These are phyloP conservation scores for Rostratula benghalensis DNA, from an alignment of 2,113 vertebrate genomes.

Conservation along the genomic window DNA sequence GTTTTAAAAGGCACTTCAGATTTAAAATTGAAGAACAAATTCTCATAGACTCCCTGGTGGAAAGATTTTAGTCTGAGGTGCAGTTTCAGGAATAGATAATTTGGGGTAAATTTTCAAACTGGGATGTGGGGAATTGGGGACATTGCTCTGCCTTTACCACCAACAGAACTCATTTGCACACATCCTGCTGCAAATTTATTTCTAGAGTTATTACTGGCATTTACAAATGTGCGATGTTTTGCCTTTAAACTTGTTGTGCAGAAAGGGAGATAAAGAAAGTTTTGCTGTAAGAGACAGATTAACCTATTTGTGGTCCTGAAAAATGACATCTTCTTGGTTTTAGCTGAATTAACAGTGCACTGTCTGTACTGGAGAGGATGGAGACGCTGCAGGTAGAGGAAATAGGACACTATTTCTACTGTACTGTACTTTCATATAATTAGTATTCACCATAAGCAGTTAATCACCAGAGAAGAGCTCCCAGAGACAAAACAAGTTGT, in stretches of 20 bases:
- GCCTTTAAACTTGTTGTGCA: slow-evolving; percentile 32
- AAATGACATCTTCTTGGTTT: slow-evolving; percentile 44
- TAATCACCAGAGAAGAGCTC: slow-evolving; percentile 84
- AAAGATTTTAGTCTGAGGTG: slow-evolving; percentile 76
- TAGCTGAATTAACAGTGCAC: slow-evolving; percentile 22
- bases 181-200: slow-evolving; percentile 57
- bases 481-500: slow-evolving; percentile 86
- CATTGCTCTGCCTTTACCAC: slow-evolving; percentile 36
- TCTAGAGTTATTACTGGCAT: slow-evolving; percentile 33
- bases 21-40: slow-evolving; percentile 77
- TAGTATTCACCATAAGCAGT: slow-evolving; percentile 83
- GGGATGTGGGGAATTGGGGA: slow-evolving; percentile 64
- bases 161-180: slow-evolving; percentile 60
- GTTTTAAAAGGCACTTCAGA: slow-evolving; percentile 73
- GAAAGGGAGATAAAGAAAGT: slow-evolving; percentile 47
- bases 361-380: slow-evolving; percentile 19
- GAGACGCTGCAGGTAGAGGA: slow-evolving; percentile 56
- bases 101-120: slow-evolving; percentile 72
- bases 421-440: slow-evolving; percentile 75
- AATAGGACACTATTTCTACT: slow-evolving; percentile 58
- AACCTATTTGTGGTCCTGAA: slow-evolving; percentile 53
- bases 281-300: slow-evolving; percentile 2
- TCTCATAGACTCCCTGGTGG: slow-evolving; percentile 66
- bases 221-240: slow-evolving; percentile 28
- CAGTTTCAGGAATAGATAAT: slow-evolving; percentile 73